Evolutionary conservation across 2,113 vertebrate species (phyloP), one percentile per base, ranked within the genome.

Genomic region (Passer montanus): DNA sequence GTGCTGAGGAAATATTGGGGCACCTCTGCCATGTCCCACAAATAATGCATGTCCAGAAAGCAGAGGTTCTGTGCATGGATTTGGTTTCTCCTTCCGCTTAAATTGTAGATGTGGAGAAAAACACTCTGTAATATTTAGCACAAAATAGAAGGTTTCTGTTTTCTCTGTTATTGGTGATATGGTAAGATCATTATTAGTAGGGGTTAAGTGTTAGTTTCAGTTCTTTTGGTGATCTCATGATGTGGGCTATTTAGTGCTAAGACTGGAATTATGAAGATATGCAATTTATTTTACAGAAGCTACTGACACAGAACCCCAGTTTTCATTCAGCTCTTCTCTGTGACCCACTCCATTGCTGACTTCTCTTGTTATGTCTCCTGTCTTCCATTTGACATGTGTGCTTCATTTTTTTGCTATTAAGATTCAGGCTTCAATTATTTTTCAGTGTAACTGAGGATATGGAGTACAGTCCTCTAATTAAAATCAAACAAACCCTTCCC

Each of bases 391-490:
- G 64, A 72, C n/a, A 37, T 3, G 6, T 43, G 27, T 0, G 0
- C 33, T 78, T 67, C 56, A n/a, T 75, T 86, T 93, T 84, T 72
- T 64, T 89, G 50, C 62, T 76, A 1, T 58, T 64, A 60, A 62
- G 20, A 60, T 58, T 89, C 39, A 78, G 23, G 23, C 81, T 63
- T 15, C 53, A 67, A 49, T 93, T 95, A 77, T 64, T 93, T 91
- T 93, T 72, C 55, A 88, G 0, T 67, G 43, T 56, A 89, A 81
- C 50, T 52, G 52, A 94, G 73, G 11, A 59, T 55, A 41, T 39
- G 16, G 39, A 59, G 12, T 72, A 60, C 21, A 55, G 52, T 81
- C 21, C 62, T 80, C 82, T 87, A 87, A 73, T 79, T 75, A 87
- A 93, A 93, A 93, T 7, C 64, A 92, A 90, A 70, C 37, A 73